These are phyloP conservation scores for Chrysolina americana DNA, from an alignment of 2,888 invertebrate species.

Conservation along the genomic window DNA sequence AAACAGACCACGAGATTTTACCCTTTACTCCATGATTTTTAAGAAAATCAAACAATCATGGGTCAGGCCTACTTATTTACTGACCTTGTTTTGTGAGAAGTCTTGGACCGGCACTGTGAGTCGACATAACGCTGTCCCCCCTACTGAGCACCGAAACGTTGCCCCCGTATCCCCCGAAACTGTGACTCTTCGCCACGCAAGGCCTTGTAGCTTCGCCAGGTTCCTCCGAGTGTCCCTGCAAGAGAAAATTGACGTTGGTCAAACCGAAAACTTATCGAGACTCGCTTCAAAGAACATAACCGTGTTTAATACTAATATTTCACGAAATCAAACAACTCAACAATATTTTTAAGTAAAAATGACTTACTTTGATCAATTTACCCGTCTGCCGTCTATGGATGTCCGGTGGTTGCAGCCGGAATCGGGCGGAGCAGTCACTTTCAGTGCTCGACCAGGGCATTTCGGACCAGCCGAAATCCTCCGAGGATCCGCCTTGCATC, in stretches of 20 bases:
- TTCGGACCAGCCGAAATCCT: conserved; percentile 70
- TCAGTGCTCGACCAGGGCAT: conserved; percentile 74
- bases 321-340: background rate
- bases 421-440: conserved; percentile 68
- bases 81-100: conserved; percentile 85
- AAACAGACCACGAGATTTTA: too few relatives aligned
- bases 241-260: background rate
- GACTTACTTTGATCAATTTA: conserved; percentile 71
- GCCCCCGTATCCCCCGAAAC: conserved; percentile 87
- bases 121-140: conserved; percentile 78
- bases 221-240: conserved; percentile 75
- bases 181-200: conserved; percentile 86
- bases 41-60: background rate
- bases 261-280: background rate
- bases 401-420: conserved; percentile 71
- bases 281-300: background rate
- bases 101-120: conserved; percentile 76
- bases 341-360: too few relatives aligned
- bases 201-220: conserved; percentile 68
- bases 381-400: conserved; percentile 68
- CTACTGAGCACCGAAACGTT: conserved; percentile 71
- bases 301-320: background rate
- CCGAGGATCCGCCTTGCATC: conserved; percentile 69
- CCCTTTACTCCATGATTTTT: too few relatives aligned
- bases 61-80: background rate